Conservation (phyloP, 2,797 vertebrate species). For the Squalus acanthias region DNA sequence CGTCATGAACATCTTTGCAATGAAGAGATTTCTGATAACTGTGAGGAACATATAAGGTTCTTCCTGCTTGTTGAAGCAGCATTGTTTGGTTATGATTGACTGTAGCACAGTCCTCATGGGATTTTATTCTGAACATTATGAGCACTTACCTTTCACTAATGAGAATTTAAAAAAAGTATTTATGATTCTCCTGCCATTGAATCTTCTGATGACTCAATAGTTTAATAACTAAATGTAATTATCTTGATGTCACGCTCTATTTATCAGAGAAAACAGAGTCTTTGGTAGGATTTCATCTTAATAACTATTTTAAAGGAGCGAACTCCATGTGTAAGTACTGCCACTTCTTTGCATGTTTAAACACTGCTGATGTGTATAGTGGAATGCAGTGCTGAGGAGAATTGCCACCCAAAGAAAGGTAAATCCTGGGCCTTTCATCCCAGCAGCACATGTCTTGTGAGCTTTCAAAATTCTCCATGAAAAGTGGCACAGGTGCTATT, state of each 20-base stretch:
- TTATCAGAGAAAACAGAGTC: no score
- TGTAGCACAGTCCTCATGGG: not conserved
- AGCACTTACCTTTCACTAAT: not conserved
- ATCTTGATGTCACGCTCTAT: no score
- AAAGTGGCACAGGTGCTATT: not conserved
- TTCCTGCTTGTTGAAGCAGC: not conserved
- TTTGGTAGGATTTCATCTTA: no score
- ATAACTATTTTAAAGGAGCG: no score
- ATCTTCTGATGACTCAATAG: not conserved
- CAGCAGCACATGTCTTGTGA: no score
- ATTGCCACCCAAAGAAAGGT: no score
- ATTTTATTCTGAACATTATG: not conserved
- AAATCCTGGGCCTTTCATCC: no score
- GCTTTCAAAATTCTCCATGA: no score
- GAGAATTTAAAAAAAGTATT: not conserved
- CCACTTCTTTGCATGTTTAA: no score
- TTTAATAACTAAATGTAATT: not conserved
- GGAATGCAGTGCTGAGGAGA: no score
- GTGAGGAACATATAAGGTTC: not conserved
- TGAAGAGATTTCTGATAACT: not conserved
- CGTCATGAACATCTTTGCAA: not conserved
- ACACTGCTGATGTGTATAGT: no score
- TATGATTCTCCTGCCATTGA: not conserved
- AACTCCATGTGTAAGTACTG: no score
- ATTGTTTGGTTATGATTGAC: not conserved